Base-by-base conservation (phyloP, 2,888 invertebrate species). In the Uropetala carovei region DNA sequence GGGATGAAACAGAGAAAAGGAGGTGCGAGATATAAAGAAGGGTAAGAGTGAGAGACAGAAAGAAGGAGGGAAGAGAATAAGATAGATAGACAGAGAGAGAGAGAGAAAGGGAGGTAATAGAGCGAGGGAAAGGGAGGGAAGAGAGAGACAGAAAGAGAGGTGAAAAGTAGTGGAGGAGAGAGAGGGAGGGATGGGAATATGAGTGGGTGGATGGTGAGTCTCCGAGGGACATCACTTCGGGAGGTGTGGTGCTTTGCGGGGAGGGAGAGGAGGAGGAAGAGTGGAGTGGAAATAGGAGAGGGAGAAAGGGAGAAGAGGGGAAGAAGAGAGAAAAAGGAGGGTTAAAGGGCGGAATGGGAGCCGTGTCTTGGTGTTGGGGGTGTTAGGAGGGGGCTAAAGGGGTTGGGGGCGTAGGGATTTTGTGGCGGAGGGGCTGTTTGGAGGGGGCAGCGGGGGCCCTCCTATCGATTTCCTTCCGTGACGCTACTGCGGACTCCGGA, bases 381-480 rank as follows among this genome's bases (percentile, higher is more conserved):
- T 86, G 86, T 86, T 16, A 22, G 11, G 11, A 14, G 89, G 18
- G 89, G 5, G 68, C 22, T 75, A 43, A 43, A 43, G 43, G 30
- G 68, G 68, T n/a, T 43, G 64, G 9, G 30, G 64, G 64, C 11
- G 43, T 75, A 18, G 43, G 43, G 89, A 56, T 16, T n/a, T 43
- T 43, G 84, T n/a, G 64, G 43, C 22, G 13, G 18, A n/a, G 30
- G 30, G n/a, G 27, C 9, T 30, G 89, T 18, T 30, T 27, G 64
- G 68, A 27, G 56, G n/a, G 56, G 83, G n/a, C 30, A 22, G 60
- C 30, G 22, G 59, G 64, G 89, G 43, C 57, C 83, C 83, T 58
- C 43, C 18, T 89, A 89, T 89, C 89, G 89, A 89, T 89, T 89
- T 89, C 89, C 30, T 27, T 27, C 43, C 16, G 43, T 64, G 68